phyloP scores from a whole-genome alignment of 1,140 invertebrate genomes.

The Philaenus spumarius region DNA sequence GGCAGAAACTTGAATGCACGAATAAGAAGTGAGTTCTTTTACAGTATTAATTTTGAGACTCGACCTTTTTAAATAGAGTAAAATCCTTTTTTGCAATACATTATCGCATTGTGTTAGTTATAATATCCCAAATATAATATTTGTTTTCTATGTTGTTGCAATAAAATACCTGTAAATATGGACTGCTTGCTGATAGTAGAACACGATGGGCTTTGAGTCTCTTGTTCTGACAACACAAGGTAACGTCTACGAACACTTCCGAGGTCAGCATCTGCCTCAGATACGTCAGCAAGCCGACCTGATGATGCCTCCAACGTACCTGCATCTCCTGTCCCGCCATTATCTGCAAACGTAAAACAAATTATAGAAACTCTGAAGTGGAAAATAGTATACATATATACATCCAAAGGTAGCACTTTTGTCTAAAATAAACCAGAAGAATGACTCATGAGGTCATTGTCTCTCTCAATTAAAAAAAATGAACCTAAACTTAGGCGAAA shows the following conservation, averaged over 20 bases:
- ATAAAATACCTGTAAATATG: conserved; percentile 48
- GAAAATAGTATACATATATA: too few species aligned
- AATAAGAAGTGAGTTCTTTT: too few species aligned
- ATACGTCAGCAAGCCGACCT: conserved; percentile 22
- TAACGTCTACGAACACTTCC: conserved; percentile 76
- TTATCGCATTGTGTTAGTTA: too few species aligned
- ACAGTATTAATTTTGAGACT: too few species aligned
- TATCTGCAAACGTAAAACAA: conserved; percentile 1
- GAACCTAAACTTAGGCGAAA: too few species aligned
- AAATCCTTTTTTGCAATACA: too few species aligned
- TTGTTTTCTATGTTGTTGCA: background rate
- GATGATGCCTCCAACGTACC: conserved; percentile 25
- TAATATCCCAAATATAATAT: background rate
- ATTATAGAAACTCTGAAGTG: background rate
- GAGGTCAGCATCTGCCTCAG: conserved; percentile 23
- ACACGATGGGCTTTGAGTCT: conserved; percentile 70
- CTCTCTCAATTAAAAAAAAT: too few species aligned
- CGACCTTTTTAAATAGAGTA: too few species aligned
- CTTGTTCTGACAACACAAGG: conserved; percentile 68
- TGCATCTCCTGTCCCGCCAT: conserved; percentile 21
- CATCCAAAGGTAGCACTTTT: too few species aligned
- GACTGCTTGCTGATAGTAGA: conserved; percentile 68
- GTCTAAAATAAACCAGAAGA: too few species aligned
- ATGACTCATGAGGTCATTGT: too few species aligned
- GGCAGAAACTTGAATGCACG: too few species aligned